Evolutionary conservation across 2,888 invertebrate species (phyloP).

Genomic region (Cepaea hortensis): DNA sequence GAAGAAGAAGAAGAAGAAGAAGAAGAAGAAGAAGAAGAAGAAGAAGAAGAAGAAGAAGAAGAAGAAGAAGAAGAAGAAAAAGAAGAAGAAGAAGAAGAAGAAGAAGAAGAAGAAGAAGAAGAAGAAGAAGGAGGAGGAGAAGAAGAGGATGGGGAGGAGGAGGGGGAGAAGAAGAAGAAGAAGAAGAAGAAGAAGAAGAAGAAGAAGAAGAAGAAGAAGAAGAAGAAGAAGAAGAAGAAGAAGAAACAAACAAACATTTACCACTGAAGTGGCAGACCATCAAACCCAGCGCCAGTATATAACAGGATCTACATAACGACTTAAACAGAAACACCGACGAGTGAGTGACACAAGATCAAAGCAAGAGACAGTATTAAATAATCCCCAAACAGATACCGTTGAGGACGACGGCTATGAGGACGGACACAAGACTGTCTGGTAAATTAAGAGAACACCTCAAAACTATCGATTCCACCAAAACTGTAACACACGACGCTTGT

Average conservation of each 20-base stretch:
- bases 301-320: not conserved
- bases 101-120: too few species aligned
- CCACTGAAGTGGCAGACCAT: not conserved
- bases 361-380: not conserved
- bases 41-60: too few species aligned
- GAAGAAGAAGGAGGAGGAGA: too few species aligned
- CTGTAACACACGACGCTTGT: too few species aligned
- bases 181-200: not conserved
- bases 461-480: too few species aligned
- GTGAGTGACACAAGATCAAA: not conserved
- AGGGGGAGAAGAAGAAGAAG: not conserved
- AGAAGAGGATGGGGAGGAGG: too few species aligned
- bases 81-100: too few species aligned
- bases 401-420: too few species aligned
- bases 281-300: not conserved
- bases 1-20: not conserved
- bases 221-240: not conserved
- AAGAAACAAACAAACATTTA: not conserved
- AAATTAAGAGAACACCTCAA: too few species aligned
- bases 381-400: too few species aligned
- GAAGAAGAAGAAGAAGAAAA: too few species aligned
- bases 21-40: not conserved
- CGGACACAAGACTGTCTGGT: too few species aligned
- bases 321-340: not conserved
- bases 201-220: not conserved